phyloP scores from a whole-genome alignment of 2,888 invertebrate species.

The Drosophila cognata region DNA sequence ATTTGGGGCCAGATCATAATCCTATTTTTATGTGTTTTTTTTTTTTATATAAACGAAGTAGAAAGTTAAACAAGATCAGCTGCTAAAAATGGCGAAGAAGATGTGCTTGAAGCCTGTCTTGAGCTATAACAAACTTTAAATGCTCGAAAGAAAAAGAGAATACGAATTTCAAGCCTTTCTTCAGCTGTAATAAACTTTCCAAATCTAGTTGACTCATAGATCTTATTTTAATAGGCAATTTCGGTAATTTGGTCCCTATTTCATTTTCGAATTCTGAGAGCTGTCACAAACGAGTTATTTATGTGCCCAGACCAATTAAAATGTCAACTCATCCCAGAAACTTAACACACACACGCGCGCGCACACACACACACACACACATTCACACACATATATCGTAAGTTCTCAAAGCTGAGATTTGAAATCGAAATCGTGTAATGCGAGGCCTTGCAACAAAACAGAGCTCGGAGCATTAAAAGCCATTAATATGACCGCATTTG shows the following conservation, averaged over 20 bases:
- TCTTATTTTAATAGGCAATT: constrained; percentile 20
- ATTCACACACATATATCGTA: constrained; percentile 5
- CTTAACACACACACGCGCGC: constrained; percentile 6
- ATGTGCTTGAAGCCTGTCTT: not conserved
- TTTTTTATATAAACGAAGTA: constrained; percentile 10
- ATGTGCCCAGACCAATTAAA: constrained; percentile 63
- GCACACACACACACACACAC: not conserved
- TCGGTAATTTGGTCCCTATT: constrained; percentile 19
- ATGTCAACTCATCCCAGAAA: constrained; percentile 48
- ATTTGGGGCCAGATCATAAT: constrained; percentile 1
- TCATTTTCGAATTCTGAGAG: constrained; percentile 24
- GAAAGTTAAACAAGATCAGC: constrained; percentile 40
- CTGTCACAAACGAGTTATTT: constrained; percentile 59
- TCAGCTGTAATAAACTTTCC: not conserved
- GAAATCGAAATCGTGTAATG: constrained; percentile 61
- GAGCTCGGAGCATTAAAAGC: constrained; percentile 31
- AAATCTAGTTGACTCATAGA: constrained; percentile 4
- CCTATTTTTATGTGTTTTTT: constrained; percentile 1
- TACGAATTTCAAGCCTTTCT: not conserved
- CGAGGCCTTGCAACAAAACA: constrained; percentile 44
- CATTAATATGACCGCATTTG: constrained; percentile 59
- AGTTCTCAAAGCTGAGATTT: constrained; percentile 28
- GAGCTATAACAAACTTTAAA: not conserved
- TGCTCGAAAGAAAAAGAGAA: not conserved
- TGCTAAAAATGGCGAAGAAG: not conserved